A percentile compares a stretch with the other conserved stretches of the same genome.
These are phyloP conservation scores for Drosophila rhopaloa DNA, from an alignment of 1,140 invertebrate species.

Conservation along the genomic window DNA sequence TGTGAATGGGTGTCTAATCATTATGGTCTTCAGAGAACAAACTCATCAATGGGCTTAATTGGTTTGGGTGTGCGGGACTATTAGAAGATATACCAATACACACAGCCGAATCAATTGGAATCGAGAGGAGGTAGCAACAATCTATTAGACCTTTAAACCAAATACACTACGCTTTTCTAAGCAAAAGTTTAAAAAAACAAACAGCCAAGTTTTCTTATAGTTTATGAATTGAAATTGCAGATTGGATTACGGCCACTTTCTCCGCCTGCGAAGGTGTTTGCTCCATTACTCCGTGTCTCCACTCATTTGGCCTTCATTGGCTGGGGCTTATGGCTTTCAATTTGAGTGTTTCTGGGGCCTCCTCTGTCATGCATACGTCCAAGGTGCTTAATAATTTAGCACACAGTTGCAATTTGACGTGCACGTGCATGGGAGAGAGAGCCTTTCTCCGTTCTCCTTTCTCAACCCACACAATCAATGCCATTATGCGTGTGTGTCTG, in stretches of 20 bases:
- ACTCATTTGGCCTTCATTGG: constrained; percentile 28
- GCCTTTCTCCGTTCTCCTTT: neutral
- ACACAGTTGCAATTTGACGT: constrained; percentile 10
- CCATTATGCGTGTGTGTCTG: constrained; percentile 29
- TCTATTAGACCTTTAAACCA: too few species aligned
- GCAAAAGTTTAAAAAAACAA: too few species aligned
- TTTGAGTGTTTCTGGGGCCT: constrained; percentile 51
- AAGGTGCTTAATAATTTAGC: constrained; percentile 72
- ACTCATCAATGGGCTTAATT: constrained; percentile 53
- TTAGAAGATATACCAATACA: neutral
- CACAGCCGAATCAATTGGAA: neutral
- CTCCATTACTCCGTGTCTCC: constrained; percentile 5
- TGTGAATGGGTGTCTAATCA: constrained; percentile 10
- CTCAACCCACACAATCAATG: constrained; percentile 31
- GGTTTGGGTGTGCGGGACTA: constrained; percentile 42
- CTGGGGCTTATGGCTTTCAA: constrained; percentile 47
- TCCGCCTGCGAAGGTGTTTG: constrained; percentile 1
- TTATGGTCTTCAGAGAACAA: constrained; percentile 16
- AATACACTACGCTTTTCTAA: too few species aligned
- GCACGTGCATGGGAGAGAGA: constrained; percentile 15
- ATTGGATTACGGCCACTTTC: neutral
- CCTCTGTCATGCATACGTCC: constrained; percentile 50
- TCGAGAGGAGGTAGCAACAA: neutral
- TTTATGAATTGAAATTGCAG: too few species aligned
- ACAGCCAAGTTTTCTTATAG: too few species aligned